Conservation (phyloP, 2,797 vertebrate genomes). For the Malurus splendens region DNA sequence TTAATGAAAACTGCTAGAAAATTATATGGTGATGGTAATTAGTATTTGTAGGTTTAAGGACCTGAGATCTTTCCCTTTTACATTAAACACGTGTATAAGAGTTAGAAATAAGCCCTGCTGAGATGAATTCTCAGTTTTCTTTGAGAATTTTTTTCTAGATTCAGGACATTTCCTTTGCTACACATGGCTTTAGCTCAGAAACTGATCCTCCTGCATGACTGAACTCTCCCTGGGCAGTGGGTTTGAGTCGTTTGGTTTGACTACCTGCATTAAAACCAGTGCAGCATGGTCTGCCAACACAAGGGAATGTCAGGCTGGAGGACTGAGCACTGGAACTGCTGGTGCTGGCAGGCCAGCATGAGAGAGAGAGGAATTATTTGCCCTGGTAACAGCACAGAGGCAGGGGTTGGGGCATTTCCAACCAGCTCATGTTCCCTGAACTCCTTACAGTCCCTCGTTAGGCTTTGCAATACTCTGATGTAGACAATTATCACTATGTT, state of each 20-base stretch:
- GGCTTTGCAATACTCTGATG: background rate
- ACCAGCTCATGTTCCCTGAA: background rate
- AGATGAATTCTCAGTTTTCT: background rate
- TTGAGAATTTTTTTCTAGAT: background rate
- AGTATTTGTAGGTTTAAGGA: background rate
- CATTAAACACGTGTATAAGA: fast-evolving
- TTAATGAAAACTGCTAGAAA: background rate
- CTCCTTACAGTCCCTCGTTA: background rate
- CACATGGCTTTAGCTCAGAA: background rate
- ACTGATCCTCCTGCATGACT: background rate
- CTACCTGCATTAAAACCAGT: background rate
- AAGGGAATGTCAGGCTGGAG: background rate
- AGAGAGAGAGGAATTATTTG: background rate
- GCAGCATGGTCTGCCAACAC: background rate
- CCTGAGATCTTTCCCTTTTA: background rate
- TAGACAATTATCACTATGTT: background rate
- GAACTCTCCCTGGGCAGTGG: background rate
- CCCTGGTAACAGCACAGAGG: background rate
- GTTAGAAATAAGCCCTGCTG: background rate
- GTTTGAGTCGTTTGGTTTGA: background rate
- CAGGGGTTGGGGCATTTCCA: background rate
- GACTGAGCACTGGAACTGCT: background rate
- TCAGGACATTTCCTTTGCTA: background rate
- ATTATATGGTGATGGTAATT: background rate
- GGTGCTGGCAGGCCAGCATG: background rate